Evolutionary conservation across 2,113 vertebrate species (phyloP), one percentile per base, ranked within the genome.

Genomic region (Coreoperca whiteheadi): DNA sequence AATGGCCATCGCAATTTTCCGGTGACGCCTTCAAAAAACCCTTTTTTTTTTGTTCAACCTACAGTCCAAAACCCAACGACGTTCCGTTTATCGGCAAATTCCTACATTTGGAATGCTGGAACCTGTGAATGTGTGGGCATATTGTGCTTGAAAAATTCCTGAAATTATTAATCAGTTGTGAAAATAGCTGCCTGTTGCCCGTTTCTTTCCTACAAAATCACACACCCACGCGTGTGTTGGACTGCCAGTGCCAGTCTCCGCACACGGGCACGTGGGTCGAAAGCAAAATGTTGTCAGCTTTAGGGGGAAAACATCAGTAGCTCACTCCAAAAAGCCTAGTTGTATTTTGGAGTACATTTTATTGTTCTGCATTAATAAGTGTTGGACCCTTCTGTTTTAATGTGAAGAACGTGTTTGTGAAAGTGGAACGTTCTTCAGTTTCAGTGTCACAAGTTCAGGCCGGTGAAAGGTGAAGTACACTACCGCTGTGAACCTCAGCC

Each of bases 371-470:
- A 39, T 4, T 15, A n/a, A 28, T 60, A 46, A 6, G 12, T 8
- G 41, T 14, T 20, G 28, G 50, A 8, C 25, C 3, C 39, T 15
- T 34, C 8, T 37, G 25, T 84, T 43, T 16, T n/a, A n/a, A 28
- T 74, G 51, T 15, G 20, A 37, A 59, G 46, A 79, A 76, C 39
- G 54, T 72, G 41, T 79, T 41, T 69, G 68, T 67, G 69, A 83
- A 85, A 79, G 69, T 69, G 41, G 72, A 74, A 54, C 54, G 14
- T 69, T 74, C 54, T 68, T 59, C n/a, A 65, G 28, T 50, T 69
- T 57, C 56, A 32, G 60, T 86, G 70, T 84, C 84, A 79, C 32
- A 60, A 77, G 83, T 82, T 86, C 65, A 88, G 65, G 61, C 77
- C 23, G 30, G 76, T 74, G 68, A 85, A 75, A 57, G 73, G 28